Percentiles rank a stretch among this genome's conserved stretches.
These are phyloP conservation scores for Lithophane semibrunnea DNA, from an alignment of 2,888 invertebrate genomes.

Conservation along the genomic window DNA sequence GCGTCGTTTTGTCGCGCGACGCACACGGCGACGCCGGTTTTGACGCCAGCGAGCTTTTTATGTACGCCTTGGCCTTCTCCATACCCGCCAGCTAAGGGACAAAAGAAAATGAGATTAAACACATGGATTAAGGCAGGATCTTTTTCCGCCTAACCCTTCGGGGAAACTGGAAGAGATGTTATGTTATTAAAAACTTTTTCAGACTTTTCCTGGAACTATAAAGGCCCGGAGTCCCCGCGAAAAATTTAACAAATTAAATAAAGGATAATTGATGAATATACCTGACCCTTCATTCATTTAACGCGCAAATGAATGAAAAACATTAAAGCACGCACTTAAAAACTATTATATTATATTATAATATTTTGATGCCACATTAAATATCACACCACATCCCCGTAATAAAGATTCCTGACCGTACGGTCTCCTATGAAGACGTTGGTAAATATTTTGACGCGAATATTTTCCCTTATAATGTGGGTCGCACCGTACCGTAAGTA, in stretches of 20 bases:
- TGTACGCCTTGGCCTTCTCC: slow-evolving; percentile 93
- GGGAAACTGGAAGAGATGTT: no score
- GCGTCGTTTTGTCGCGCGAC: slow-evolving; percentile 84
- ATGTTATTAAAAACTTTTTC: no score
- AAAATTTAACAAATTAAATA: background rate
- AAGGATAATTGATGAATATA: background rate
- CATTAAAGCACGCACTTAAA: background rate
- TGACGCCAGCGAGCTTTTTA: slow-evolving; percentile 92
- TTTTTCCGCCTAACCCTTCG: background rate
- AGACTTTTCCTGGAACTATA: background rate
- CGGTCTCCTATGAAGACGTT: background rate
- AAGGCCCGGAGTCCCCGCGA: no score
- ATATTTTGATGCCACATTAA: background rate
- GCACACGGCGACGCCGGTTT: slow-evolving; percentile 87
- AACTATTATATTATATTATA: background rate
- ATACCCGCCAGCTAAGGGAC: slow-evolving; percentile 76
- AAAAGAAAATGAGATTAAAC: slow-evolving; percentile 25
- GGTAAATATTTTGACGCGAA: slow-evolving; percentile 38
- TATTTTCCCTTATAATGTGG: slow-evolving; percentile 37
- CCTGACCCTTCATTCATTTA: background rate
- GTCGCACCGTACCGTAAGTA: slow-evolving; percentile 51
- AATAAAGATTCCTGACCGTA: slow-evolving; percentile 12
- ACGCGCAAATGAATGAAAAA: background rate
- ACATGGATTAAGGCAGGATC: background rate
- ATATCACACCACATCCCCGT: background rate